phyloP scores from a whole-genome alignment of 2,888 invertebrate genomes.

The Amorpha juglandis region DNA sequence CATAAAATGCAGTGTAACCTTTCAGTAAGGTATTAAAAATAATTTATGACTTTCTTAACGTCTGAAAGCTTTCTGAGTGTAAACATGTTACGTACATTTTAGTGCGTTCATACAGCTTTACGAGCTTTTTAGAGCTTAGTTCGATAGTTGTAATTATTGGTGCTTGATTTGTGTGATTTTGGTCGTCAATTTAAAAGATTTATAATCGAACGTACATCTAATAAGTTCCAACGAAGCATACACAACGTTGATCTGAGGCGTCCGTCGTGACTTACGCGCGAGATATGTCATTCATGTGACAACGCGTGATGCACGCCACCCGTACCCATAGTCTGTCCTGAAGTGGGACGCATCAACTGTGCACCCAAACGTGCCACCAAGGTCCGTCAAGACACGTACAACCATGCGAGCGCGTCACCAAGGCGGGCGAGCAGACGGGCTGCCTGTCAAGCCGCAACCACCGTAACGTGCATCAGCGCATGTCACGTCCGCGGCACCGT shows the following conservation, averaged over 20 bases:
- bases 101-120: background rate
- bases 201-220: background rate
- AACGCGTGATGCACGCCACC: constrained; percentile 5
- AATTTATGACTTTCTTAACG: constrained; percentile 8
- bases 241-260: background rate
- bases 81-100: constrained; percentile 14
- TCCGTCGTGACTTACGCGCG: background rate
- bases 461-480: constrained; percentile 24
- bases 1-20: background rate
- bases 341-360: background rate
- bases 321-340: background rate
- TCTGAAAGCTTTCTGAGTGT: constrained; percentile 10
- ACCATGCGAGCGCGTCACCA: background rate
- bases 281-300: constrained; percentile 19
- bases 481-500: constrained; percentile 16
- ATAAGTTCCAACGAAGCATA: background rate
- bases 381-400: background rate
- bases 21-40: constrained; percentile 4
- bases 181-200: background rate
- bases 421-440: background rate
- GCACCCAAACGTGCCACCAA: constrained; percentile 7
- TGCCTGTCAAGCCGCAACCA: background rate
- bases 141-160: background rate
- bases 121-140: background rate
- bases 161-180: background rate